Evolutionary conservation across 2,113 vertebrate genomes (phyloP).

Genomic region (Oceanites oceanicus): DNA sequence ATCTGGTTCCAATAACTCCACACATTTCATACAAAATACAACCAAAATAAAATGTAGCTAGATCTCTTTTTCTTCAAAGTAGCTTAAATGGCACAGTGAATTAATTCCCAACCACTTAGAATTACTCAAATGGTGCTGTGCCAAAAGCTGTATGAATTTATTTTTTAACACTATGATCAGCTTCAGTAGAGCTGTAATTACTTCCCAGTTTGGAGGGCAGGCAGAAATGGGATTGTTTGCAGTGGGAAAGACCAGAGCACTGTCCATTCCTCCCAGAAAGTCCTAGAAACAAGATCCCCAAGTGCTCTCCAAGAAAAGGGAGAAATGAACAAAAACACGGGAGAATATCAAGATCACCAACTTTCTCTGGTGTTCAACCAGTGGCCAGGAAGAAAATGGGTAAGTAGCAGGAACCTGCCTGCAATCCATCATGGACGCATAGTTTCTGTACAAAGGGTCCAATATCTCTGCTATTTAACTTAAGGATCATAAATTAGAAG

Average conservation of each 20-base stretch:
- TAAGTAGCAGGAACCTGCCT: background rate
- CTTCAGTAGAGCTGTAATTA: background rate
- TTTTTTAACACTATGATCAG: background rate
- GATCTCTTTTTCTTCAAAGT: background rate
- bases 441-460: background rate
- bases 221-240: background rate
- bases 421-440: background rate
- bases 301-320: background rate
- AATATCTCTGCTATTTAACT: background rate
- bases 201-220: background rate
- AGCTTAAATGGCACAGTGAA: background rate
- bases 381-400: background rate
- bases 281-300: background rate
- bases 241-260: background rate
- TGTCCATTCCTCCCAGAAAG: background rate
- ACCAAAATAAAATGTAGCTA: background rate
- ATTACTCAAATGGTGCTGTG: background rate
- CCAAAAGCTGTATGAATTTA: background rate
- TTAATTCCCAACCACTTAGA: background rate
- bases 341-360: background rate
- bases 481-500: background rate
- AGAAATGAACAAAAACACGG: background rate
- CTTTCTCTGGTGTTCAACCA: background rate
- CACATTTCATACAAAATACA: background rate
- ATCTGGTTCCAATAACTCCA: background rate